Base-by-base conservation (phyloP, 1,140 invertebrate genomes). In the Trichonephila inaurata region DNA sequence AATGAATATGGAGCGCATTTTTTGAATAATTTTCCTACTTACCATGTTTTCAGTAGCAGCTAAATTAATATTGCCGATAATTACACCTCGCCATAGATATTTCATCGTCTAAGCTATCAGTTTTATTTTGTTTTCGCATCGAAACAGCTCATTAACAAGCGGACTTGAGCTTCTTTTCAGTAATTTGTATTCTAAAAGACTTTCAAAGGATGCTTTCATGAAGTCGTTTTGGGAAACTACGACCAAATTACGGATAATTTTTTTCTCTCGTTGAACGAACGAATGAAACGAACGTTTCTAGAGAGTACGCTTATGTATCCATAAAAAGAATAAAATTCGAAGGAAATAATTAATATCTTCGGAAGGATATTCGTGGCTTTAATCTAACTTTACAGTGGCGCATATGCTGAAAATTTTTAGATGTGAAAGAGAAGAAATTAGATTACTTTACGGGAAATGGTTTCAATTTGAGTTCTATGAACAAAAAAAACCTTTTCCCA, bases 21-120 rank as follows among this genome's bases (percentile, higher is more conserved):
- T 93, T 93, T 93, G 91, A 61, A 93, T 88, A 88, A 93, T 88
- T 93, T 89, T 82, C 85, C 60, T 19, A 88, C 87, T 89, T 62
- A 82, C 64, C 40, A 28, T 51, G 69, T 93, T 88, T 93, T 89
- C 85, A 93, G 92, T 93, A 93, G 85, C 69, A 89, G 85, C 92
- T 93, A 93, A 93, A 93, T 93, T 93, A 93, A 93, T 93, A 93
- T 93, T 88, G 44, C 92, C 92, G 86, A 93, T 93, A 93, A 93
- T 93, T 93, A 93, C 92, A 93, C 69, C 92, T 77, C 92, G n/a
- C 61, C 72, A 86, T 33, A 86, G 91, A 92, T 92, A 92, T 92
- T 92, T 92, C 66, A 88, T 62, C 85, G 64, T 62, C 85, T 51
- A 61, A 88, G 85, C 58, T 77, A 88, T 33, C 85, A 64, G 51